Conservation (phyloP, 1,140 invertebrate species). For the Muscidifurax raptorellus region DNA sequence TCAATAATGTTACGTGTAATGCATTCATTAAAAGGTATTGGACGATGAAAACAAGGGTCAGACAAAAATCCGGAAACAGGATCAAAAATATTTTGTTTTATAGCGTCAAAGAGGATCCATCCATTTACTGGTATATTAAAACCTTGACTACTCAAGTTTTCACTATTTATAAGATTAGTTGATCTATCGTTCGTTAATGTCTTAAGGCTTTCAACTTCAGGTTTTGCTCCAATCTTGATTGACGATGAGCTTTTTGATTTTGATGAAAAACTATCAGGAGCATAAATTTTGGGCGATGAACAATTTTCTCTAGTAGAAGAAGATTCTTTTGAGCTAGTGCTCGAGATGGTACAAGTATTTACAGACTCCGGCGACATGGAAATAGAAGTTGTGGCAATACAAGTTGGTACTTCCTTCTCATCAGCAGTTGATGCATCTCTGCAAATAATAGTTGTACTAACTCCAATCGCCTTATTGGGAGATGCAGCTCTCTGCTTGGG, state of each 20-base stretch:
- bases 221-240: not conserved
- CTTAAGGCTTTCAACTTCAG: not conserved
- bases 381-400: not conserved
- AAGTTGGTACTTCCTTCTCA: not conserved
- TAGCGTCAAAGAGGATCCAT: constrained; percentile 7
- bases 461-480: constrained; percentile 65
- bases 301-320: not conserved
- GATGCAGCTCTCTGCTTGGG: constrained; percentile 57
- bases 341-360: not conserved
- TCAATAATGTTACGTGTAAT: not conserved
- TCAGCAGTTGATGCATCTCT: not conserved
- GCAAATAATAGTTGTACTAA: constrained; percentile 18
- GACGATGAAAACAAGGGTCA: not conserved
- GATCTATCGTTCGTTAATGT: too few species aligned
- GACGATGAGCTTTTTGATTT: not conserved
- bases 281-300: not conserved
- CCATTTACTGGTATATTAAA: not conserved
- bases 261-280: not conserved
- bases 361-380: not conserved
- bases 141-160: not conserved
- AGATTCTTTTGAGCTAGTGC: not conserved
- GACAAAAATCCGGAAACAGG: not conserved
- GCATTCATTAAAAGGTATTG: not conserved
- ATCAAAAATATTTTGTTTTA: not conserved
- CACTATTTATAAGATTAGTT: not conserved